Evolutionary conservation across 2,797 vertebrate genomes (phyloP).

Genomic region (Cottoperca gobio): DNA sequence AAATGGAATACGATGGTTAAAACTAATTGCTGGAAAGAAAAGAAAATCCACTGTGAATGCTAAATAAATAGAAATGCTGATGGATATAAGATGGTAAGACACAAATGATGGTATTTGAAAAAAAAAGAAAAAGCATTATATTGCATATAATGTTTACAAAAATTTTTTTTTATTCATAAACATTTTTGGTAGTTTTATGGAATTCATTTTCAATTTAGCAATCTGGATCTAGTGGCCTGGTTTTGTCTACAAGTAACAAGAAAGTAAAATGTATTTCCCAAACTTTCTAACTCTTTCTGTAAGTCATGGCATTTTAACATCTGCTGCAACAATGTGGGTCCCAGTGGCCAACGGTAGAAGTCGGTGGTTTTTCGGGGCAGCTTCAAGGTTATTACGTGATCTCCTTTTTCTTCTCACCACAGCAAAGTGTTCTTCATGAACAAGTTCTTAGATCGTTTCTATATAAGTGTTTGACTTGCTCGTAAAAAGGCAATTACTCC

Average conservation of each 20-base stretch:
- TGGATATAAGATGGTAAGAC: not conserved
- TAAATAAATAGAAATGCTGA: conserved; percentile 10
- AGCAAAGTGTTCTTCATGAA: not conserved
- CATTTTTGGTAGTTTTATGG: not conserved
- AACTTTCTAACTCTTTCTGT: not conserved
- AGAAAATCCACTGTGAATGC: not conserved
- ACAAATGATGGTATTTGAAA: not conserved
- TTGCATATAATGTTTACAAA: not conserved
- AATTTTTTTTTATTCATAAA: not conserved
- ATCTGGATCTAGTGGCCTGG: no score
- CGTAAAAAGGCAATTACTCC: not conserved
- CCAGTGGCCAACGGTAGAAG: not conserved
- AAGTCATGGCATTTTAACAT: not conserved
- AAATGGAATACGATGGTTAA: not conserved
- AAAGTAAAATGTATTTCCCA: not conserved
- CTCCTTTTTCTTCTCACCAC: not conserved
- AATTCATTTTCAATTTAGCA: no score
- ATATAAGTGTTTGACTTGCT: not conserved
- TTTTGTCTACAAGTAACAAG: not conserved
- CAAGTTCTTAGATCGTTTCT: not conserved
- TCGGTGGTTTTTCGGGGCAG: not conserved
- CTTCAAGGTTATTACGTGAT: not conserved
- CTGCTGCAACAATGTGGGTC: not conserved
- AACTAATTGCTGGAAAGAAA: not conserved
- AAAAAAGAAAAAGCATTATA: not conserved